phyloP scores from a whole-genome alignment of 1,140 invertebrate genomes.

The Heliothis subflexa region DNA sequence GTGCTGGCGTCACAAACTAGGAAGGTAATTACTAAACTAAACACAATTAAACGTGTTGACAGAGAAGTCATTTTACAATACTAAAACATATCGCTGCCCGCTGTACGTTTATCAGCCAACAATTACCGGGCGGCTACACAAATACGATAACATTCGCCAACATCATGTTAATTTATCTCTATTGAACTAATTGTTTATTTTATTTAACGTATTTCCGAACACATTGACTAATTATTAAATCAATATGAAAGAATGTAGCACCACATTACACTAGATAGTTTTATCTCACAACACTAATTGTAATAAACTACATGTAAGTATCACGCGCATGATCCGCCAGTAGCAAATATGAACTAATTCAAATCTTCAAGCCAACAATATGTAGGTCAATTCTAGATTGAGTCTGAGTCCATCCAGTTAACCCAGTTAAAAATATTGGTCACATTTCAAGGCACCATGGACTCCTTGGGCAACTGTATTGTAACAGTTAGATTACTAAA shows the following conservation, averaged over 20 bases:
- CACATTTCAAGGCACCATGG: no score
- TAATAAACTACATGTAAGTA: neutral
- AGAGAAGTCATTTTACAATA: constrained; percentile 73
- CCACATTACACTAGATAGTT: neutral
- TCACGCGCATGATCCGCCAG: constrained; percentile 1
- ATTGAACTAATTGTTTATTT: constrained; percentile 39
- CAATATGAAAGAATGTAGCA: constrained; percentile 12
- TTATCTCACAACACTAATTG: neutral
- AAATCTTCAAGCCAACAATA: constrained; percentile 5
- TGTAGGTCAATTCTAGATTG: constrained; percentile 17
- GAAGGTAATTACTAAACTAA: constrained; percentile 67
- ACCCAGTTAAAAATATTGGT: neutral
- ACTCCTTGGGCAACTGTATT: no score
- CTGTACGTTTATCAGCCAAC: constrained; percentile 65
- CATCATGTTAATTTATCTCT: constrained; percentile 44
- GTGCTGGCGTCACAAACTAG: constrained; percentile 56
- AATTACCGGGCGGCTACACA: constrained; percentile 53
- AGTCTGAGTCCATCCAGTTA: neutral
- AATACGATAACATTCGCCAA: constrained; percentile 47
- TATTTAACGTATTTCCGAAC: constrained; percentile 22
- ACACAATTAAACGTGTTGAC: constrained; percentile 68
- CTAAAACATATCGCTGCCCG: constrained; percentile 48
- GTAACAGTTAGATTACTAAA: neutral
- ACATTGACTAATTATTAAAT: constrained; percentile 15
- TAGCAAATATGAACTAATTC: constrained; percentile 12